A percentile compares a stretch with the other conserved stretches of the same genome.
Conservation (phyloP, 2,797 vertebrate species). For the Syndactyla subalaris region DNA sequence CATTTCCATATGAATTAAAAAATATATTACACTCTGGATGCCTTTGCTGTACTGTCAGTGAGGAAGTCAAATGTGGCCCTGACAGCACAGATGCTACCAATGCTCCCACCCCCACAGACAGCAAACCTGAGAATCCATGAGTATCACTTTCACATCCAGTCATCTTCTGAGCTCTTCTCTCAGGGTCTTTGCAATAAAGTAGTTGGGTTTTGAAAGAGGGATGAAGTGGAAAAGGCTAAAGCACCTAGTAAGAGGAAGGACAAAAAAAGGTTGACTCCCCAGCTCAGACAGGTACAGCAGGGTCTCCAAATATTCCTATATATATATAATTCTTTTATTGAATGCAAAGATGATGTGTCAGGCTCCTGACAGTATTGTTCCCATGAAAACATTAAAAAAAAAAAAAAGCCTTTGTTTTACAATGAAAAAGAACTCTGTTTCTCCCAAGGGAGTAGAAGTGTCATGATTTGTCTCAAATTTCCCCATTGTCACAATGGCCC, state of each 20-base stretch:
- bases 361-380: background rate
- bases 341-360: background rate
- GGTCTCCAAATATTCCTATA: background rate
- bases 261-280: background rate
- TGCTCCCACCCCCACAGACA: background rate
- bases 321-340: background rate
- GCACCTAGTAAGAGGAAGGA: background rate
- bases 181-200: background rate
- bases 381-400: background rate
- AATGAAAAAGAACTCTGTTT: background rate
- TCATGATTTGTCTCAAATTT: background rate
- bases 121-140: background rate
- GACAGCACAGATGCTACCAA: background rate
- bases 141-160: background rate
- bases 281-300: background rate
- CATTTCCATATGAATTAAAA: background rate
- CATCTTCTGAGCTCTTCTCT: background rate
- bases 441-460: background rate
- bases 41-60: background rate
- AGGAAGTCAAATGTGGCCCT: background rate
- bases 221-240: background rate
- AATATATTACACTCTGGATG: background rate
- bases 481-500: background rate
- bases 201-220: background rate
- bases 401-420: background rate